These are phyloP conservation scores for Abrostola tripartita DNA, from an alignment of 2,888 invertebrate genomes.

Conservation along the genomic window DNA sequence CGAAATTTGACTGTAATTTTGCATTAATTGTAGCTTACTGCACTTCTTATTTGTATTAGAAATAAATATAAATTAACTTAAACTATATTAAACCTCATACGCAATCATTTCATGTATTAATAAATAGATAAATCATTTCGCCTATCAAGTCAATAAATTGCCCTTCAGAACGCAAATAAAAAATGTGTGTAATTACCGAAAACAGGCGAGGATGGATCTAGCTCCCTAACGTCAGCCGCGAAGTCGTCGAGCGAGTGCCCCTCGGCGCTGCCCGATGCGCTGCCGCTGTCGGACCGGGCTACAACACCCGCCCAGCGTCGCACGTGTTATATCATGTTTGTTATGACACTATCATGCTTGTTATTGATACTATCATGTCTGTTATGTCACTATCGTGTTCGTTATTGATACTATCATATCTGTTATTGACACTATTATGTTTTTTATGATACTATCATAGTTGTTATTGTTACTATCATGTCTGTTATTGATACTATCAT, in stretches of 20 bases:
- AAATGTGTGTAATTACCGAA: slow-evolving; percentile 81
- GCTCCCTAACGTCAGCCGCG: slow-evolving; percentile 84
- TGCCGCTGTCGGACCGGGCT: slow-evolving; percentile 85
- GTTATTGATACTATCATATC: neutral
- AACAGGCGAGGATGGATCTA: slow-evolving; percentile 84
- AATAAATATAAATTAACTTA: too few species aligned
- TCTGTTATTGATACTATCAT: neutral
- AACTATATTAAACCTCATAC: too few species aligned
- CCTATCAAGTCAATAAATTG: slow-evolving; percentile 51
- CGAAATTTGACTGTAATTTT: neutral
- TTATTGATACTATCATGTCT: neutral
- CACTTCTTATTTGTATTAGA: too few species aligned
- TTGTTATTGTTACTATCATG: neutral
- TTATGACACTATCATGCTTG: neutral
- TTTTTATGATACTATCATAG: neutral
- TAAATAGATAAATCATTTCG: too few species aligned
- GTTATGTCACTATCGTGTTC: neutral
- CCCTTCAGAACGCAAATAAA: slow-evolving; percentile 58
- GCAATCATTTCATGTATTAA: too few species aligned
- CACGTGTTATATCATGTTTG: neutral
- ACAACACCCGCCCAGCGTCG: slow-evolving; percentile 60
- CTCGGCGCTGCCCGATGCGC: slow-evolving; percentile 75
- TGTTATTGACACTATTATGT: neutral
- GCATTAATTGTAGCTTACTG: neutral
- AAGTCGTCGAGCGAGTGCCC: slow-evolving; percentile 81